Base-by-base conservation (phyloP, 2,797 vertebrate genomes). In the Clarias fuscus region DNA sequence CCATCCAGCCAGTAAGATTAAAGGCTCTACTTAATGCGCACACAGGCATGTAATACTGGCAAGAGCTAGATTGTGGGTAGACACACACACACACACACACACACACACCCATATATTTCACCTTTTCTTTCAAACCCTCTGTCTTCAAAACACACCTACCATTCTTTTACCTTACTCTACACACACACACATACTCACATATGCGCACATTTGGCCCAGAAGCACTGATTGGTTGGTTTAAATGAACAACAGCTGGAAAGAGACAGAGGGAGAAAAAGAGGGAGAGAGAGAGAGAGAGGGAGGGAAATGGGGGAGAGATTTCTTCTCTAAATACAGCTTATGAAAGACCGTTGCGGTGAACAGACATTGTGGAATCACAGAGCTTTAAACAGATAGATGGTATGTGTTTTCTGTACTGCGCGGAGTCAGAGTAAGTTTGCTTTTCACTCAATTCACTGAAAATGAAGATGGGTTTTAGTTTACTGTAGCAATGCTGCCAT, bases 201-300 rank as follows among this genome's bases (percentile, higher is more conserved):
- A 64, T 10, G 27, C 62, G 53, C 64, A 86, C 61, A 62, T 53
- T 84, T 77, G 27, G 72, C 80, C 40, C 40, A 58, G 5, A 70
- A 80, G 33, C 86, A 70, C 37, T 84, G 89, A 88, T 90, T 90
- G 87, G 89, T 83, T 22, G 30, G 37, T 88, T 90, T 86, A 87
- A 90, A 90, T 72, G 70, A 87, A 78, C 77, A 90, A 82, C 82
- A 87, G 72, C 88, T 88, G 86, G 82, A 84, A 83, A 43, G 83
- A 79, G 85, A 56, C 59, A 27, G 75, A 30, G 82, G 67, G 61
- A 20, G 27, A 73, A 22, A 43, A 53, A 18, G 8, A 22, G 27
- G 1, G 70, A 68, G 20, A 65, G 27, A 48, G 27, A 48, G 27
- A 22, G n/a, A 27, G 24, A 30, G 13, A 27, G 20, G 71, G 30